Conservation (phyloP, 2,888 invertebrate genomes). For the Aspidapion aeneum region DNA sequence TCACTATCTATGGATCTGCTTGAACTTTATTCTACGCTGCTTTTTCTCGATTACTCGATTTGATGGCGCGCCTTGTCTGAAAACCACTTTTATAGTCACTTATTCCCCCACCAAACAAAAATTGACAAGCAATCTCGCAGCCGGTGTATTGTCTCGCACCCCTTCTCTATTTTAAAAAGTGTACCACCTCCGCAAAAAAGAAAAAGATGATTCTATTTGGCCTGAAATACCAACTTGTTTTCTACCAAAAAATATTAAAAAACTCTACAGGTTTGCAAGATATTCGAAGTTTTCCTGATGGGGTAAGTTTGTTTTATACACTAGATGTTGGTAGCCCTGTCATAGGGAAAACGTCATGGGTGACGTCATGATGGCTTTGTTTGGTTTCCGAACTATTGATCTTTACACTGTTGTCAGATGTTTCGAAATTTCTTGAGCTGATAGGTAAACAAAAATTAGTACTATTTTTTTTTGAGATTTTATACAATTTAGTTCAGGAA, state of each 20-base stretch:
- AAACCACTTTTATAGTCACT: background rate
- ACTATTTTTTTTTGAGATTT: no score
- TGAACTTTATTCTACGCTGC: background rate
- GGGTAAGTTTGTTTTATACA: background rate
- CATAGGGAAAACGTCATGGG: background rate
- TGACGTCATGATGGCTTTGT: background rate
- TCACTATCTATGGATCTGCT: background rate
- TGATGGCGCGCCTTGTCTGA: conserved; percentile 2
- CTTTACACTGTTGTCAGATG: background rate
- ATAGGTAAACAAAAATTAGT: no score
- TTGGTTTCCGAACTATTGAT: background rate
- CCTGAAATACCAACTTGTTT: background rate
- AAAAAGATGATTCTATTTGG: background rate
- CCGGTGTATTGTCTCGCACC: background rate
- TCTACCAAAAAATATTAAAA: background rate
- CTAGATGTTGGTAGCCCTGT: background rate
- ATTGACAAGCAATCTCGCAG: background rate
- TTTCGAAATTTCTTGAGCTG: background rate
- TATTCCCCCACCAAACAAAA: background rate
- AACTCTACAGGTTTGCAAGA: background rate
- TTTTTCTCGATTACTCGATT: background rate
- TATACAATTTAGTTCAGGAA: no score
- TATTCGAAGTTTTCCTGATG: background rate
- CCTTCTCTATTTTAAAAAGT: background rate
- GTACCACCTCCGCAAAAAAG: background rate